Conservation (phyloP, 2,113 vertebrate species). For the Triplophysa dalaica region DNA sequence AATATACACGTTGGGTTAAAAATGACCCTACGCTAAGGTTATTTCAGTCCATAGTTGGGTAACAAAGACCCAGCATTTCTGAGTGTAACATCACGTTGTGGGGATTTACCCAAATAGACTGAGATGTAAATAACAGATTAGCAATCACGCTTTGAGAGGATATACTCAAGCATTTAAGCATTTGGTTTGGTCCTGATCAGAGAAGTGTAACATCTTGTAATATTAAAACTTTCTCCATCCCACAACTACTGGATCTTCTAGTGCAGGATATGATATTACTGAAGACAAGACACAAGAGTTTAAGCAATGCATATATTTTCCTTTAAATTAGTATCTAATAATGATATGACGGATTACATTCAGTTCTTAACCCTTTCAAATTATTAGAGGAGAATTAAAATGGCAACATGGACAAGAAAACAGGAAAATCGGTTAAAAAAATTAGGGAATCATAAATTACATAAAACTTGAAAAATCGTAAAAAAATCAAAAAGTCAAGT, state of each 20-base stretch:
- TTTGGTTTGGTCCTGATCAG: neutral
- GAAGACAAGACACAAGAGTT: slow-evolving; percentile 39
- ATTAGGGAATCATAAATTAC: slow-evolving; percentile 31
- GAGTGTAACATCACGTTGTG: neutral
- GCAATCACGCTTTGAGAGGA: neutral
- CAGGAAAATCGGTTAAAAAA: slow-evolving; percentile 12
- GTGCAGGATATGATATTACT: slow-evolving; percentile 12
- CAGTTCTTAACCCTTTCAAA: slow-evolving; percentile 69
- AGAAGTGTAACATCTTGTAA: neutral
- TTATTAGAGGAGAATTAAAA: slow-evolving; percentile 51
- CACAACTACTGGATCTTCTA: neutral
- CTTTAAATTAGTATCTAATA: slow-evolving; percentile 63
- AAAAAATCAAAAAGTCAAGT: slow-evolving; percentile 15
- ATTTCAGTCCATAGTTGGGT: too few species aligned
- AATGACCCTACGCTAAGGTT: too few species aligned
- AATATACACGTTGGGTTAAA: too few species aligned
- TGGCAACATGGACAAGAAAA: slow-evolving; percentile 33
- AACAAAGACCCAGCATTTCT: too few species aligned
- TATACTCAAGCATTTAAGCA: neutral
- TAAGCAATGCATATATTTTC: slow-evolving; percentile 56
- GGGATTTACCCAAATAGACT: slow-evolving; percentile 23
- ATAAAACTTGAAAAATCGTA: slow-evolving; percentile 13
- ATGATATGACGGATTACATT: slow-evolving; percentile 67
- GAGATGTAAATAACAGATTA: slow-evolving; percentile 20
- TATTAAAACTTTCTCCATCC: neutral